A percentile compares a stretch with the other conserved stretches of the same genome.
These are phyloP conservation scores for Esox masquinongy DNA, from an alignment of 2,797 vertebrate genomes.

Conservation along the genomic window DNA sequence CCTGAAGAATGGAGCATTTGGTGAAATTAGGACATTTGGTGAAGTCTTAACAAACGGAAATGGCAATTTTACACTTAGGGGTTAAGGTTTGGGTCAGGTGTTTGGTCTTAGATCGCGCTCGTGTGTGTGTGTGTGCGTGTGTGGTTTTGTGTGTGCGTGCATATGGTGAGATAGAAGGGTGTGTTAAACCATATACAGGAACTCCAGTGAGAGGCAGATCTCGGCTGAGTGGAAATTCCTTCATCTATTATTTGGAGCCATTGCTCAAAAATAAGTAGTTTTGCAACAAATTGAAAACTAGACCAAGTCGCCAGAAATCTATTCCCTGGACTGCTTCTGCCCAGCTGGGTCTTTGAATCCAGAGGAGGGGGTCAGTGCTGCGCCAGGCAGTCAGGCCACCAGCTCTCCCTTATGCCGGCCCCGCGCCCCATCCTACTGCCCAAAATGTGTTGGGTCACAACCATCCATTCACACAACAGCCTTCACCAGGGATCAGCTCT, in stretches of 20 bases:
- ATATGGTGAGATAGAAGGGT: neutral
- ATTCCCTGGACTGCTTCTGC: neutral
- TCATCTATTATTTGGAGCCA: conserved; percentile 21
- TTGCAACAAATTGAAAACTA: neutral
- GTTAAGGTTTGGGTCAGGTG: no score
- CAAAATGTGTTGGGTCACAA: conserved; percentile 24
- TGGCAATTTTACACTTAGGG: no score
- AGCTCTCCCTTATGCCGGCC: conserved; percentile 1
- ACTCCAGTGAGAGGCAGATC: neutral
- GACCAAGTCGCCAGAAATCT: conserved; percentile 14
- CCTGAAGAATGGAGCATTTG: no score
- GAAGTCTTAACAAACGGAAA: no score
- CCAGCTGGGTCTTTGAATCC: neutral
- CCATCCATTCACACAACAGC: neutral
- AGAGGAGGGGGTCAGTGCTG: neutral
- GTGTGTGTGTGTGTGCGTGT: neutral
- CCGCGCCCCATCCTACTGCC: conserved; percentile 17
- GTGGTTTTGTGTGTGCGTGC: neutral
- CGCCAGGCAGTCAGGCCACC: neutral
- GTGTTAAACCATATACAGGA: conserved; percentile 13
- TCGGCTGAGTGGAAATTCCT: conserved; percentile 40
- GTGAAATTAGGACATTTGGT: no score
- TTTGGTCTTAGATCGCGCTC: no score
- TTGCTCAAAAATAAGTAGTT: neutral
- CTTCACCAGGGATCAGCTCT: neutral